A percentile compares a stretch with the other conserved stretches of the same genome.
These are phyloP conservation scores for Sapayoa aenigma DNA, from an alignment of 2,113 vertebrate genomes.

Conservation along the genomic window DNA sequence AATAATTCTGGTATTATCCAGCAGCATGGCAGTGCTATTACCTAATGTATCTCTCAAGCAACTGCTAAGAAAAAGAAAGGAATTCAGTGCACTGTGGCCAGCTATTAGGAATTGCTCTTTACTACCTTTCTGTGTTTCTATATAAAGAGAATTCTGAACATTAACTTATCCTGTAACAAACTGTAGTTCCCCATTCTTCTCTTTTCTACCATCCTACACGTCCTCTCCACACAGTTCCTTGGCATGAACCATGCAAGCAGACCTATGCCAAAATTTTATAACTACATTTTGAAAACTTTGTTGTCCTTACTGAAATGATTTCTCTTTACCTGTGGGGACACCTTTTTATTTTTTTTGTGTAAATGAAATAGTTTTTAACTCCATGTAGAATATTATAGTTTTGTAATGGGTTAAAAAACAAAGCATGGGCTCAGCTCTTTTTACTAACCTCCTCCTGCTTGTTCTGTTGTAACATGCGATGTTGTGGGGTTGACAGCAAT, in stretches of 20 bases:
- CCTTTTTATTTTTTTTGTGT: neutral
- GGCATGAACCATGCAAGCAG: neutral
- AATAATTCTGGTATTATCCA: neutral
- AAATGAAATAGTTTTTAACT: conserved; percentile 3
- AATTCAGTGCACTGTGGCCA: neutral
- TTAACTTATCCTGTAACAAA: neutral
- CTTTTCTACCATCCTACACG: neutral
- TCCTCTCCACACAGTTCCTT: neutral
- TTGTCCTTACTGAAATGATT: neutral
- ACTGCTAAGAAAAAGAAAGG: neutral
- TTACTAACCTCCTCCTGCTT: neutral
- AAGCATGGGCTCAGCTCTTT: neutral
- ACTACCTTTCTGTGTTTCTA: neutral
- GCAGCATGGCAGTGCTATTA: neutral
- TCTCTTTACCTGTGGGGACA: neutral
- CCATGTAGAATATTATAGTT: neutral
- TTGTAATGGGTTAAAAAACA: neutral
- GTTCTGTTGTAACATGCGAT: neutral
- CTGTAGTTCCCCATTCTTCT: neutral
- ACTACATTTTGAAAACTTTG: neutral
- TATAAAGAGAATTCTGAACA: neutral
- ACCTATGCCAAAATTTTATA: neutral
- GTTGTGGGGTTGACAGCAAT: neutral
- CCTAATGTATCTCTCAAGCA: neutral
- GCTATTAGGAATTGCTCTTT: neutral